phyloP scores from a whole-genome alignment of 1,140 invertebrate genomes.

The Neoseiulus cucumeris region DNA sequence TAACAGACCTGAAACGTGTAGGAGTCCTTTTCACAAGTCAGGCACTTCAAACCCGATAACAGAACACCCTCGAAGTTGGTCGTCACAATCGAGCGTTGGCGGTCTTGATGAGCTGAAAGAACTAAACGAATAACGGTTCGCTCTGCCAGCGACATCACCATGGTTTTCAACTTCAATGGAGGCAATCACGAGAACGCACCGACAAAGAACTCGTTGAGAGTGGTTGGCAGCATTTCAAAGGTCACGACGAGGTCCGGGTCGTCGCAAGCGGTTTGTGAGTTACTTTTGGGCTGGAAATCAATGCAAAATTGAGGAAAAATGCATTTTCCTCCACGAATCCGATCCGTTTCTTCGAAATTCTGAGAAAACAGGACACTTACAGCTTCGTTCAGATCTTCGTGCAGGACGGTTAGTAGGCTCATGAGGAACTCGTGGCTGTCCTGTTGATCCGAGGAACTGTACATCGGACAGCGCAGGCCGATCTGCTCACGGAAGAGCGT shows the following conservation, averaged over 20 bases:
- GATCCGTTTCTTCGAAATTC: neutral
- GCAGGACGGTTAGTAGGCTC: conserved; percentile 69
- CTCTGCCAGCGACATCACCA: too few species aligned
- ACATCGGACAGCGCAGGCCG: neutral
- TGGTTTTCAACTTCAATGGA: too few species aligned
- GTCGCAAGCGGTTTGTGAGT: neutral
- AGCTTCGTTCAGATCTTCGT: conserved; percentile 54
- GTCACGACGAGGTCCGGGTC: neutral
- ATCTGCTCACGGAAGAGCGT: neutral
- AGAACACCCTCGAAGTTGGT: neutral
- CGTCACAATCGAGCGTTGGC: neutral
- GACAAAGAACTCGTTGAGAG: neutral
- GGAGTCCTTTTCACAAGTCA: conserved; percentile 48
- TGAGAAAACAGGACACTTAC: conserved; percentile 26
- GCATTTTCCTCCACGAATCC: too few species aligned
- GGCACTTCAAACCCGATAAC: conserved; percentile 39
- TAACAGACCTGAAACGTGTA: conserved; percentile 50
- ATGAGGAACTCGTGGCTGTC: conserved; percentile 86
- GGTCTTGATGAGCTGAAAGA: neutral
- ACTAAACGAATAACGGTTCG: too few species aligned
- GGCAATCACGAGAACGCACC: neutral
- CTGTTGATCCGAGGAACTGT: conserved; percentile 48
- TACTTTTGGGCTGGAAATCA: neutral
- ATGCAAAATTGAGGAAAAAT: too few species aligned
- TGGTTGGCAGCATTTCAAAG: neutral